Conservation (phyloP, 64 coral and sea anemone genomes). For the Pachyseris speciosa region DNA sequence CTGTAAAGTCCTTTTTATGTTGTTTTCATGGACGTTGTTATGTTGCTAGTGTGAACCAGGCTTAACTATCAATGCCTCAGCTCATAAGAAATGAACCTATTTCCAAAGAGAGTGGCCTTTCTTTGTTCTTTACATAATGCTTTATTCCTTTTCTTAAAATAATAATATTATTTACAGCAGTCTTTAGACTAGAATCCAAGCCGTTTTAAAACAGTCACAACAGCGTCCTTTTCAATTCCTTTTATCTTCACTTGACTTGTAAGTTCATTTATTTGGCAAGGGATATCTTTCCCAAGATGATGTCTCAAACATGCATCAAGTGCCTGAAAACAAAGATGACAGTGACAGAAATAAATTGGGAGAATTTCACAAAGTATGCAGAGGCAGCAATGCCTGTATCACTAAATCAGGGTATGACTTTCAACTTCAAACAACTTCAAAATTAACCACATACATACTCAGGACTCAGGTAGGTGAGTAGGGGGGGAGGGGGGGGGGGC, state of each 20-base stretch:
- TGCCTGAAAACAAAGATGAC: conserved; percentile 47
- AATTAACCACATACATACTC: no score
- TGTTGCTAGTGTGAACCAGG: no score
- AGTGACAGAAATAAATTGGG: not conserved
- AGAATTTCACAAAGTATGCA: no score
- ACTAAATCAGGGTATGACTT: no score
- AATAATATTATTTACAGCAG: not conserved
- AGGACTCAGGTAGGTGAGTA: no score
- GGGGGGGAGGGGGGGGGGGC: no score
- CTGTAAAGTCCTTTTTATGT: no score
- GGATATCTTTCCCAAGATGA: conserved; percentile 80
- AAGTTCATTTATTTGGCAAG: conserved; percentile 94
- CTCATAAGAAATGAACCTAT: no score
- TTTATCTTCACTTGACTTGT: conserved; percentile 96
- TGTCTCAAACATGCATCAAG: conserved; percentile 81
- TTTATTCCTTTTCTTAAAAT: not conserved
- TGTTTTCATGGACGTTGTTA: no score
- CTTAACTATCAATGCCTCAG: no score
- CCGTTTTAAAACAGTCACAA: conserved; percentile 80
- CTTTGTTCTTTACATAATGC: not conserved
- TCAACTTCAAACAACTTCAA: no score
- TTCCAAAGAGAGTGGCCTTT: not conserved
- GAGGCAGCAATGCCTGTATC: no score
- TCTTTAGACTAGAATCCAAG: conserved; percentile 72
- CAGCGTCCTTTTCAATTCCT: conserved; percentile 84